Percentiles rank a stretch among this genome's conserved stretches.
phyloP scores from a whole-genome alignment of 2,888 invertebrate species.

The Hermaeophaga mercurialis region DNA sequence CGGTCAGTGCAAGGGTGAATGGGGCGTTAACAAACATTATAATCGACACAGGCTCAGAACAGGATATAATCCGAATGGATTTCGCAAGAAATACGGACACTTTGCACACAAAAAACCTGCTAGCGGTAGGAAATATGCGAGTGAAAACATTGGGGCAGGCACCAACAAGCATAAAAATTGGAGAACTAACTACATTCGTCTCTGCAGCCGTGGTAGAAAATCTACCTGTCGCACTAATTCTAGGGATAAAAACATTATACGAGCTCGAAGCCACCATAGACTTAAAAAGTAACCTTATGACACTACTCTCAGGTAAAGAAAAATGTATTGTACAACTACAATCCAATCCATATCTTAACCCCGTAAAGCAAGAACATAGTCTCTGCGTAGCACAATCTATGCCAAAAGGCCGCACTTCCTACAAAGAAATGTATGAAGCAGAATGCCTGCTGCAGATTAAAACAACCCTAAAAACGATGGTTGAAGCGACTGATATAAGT shows the following conservation, averaged over 20 bases:
- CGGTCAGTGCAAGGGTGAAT: not conserved
- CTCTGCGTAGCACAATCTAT: not conserved
- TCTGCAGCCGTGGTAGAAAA: not conserved
- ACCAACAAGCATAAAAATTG: not conserved
- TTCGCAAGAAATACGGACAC: not conserved
- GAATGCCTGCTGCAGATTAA: no score
- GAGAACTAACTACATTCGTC: not conserved
- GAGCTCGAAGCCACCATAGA: not conserved
- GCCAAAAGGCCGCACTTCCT: not conserved
- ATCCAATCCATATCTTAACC: not conserved
- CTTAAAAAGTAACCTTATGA: not conserved
- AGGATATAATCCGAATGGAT: not conserved
- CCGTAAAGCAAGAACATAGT: not conserved
- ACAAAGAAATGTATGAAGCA: not conserved
- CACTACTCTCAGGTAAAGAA: no score
- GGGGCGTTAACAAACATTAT: not conserved
- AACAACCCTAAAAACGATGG: no score
- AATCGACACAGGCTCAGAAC: slow-evolving; percentile 2
- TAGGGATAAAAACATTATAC: not conserved
- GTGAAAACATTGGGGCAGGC: not conserved
- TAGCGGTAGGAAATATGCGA: not conserved
- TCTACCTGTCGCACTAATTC: not conserved
- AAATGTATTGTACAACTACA: not conserved
- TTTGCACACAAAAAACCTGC: not conserved
- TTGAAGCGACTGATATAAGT: not conserved